phyloP scores from a whole-genome alignment of 2,797 vertebrate genomes.

The Setipinna tenuifilis region DNA sequence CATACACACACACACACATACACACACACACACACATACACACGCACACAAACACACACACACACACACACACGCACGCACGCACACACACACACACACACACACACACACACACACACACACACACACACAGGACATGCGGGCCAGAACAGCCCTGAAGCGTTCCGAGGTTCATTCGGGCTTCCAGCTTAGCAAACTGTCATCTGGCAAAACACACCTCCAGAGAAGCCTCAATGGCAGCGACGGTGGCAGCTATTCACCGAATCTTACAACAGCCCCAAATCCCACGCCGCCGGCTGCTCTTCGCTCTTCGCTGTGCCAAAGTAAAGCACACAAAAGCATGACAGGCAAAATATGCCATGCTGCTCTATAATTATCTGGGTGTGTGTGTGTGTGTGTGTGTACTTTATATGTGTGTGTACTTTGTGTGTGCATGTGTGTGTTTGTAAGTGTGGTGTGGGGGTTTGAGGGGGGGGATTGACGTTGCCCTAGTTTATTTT shows the following conservation, averaged over 20 bases:
- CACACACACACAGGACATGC: constrained; percentile 50
- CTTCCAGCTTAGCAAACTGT: constrained; percentile 11
- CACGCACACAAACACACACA: too few species aligned
- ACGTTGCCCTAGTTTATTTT: not conserved
- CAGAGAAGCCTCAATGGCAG: not conserved
- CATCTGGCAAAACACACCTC: constrained; percentile 36
- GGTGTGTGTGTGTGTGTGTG: not conserved
- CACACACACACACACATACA: too few species aligned
- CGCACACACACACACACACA: too few species aligned
- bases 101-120: too few species aligned
- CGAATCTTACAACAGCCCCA: not conserved
- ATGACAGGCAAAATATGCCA: not conserved
- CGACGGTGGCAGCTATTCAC: not conserved
- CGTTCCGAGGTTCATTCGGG: constrained; percentile 42
- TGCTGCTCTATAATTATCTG: constrained; percentile 11
- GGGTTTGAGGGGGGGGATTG: not conserved
- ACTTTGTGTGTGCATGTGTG: too few species aligned
- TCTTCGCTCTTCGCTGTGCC: not conserved
- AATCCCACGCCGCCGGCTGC: not conserved
- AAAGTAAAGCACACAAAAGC: not conserved
- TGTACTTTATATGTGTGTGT: too few species aligned
- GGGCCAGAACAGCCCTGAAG: constrained; percentile 58
- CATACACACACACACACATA: too few species aligned
- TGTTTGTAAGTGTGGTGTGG: too few species aligned
- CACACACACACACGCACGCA: too few species aligned